Base-by-base conservation (phyloP, 64 coral and sea anemone genomes). In the Cladopsammia gracilis region DNA sequence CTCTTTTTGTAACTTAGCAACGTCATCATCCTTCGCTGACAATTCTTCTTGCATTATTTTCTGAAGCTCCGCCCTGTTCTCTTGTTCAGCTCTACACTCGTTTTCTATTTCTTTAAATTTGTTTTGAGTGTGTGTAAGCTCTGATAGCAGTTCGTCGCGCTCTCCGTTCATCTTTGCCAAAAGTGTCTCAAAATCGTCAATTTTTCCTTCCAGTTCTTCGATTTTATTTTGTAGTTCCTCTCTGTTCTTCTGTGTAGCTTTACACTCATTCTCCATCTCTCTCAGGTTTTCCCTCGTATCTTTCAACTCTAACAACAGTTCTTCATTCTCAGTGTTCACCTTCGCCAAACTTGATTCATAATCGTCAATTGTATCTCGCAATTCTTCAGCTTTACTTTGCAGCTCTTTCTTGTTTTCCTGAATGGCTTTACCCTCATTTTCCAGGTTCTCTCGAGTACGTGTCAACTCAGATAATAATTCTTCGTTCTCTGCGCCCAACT, bases 1-100 rank as follows among this genome's bases (percentile, higher is more conserved):
- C 66, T 97, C 92, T 34, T 94, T 86, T 47, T 97, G 92, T 49
- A 97, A 71, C 46, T 77, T 82, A 24, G 25, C 58, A 93, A 97
- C 77, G 15, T 94, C 90, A 53, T 73, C 74, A 60, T 94, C 96
- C 58, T 94, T 97, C 2, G 77, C 74, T 61, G 67, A 86, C 10
- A 93, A 68, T 70, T 94, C 96, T 53, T 97, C 88, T 69, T 77
- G 87, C 26, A 91, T 62, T 14, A 49, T 77, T 6, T 88, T 86
- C 25, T 93, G 58, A 46, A 87, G n/a, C 10, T 77, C 83, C 22
- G 69, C 59, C 66, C 48, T 87, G 7, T 62, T 61, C 22, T 52
- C 48, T 25, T 78, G 45, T 8, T 42, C 74, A 13, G 48, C 25
- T 62, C 58, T 75, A 2, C 82, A 67, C 22, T 93, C 73, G 1